These are phyloP conservation scores for Zapornia atra DNA, from an alignment of 2,113 vertebrate species.

Conservation along the genomic window DNA sequence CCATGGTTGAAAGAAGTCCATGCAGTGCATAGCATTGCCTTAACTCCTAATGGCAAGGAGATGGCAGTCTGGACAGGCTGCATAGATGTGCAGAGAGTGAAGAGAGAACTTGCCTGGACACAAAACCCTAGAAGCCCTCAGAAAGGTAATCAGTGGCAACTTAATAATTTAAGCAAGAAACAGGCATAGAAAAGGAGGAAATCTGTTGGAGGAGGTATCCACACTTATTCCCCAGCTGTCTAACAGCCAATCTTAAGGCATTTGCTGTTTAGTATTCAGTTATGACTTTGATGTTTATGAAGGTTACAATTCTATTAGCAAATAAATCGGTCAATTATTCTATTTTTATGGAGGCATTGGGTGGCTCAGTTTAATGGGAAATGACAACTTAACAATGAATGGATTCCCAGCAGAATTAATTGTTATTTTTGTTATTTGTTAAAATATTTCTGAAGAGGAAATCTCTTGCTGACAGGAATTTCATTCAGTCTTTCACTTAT, in stretches of 20 bases:
- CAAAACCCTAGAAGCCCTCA: background rate
- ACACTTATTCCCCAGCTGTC: background rate
- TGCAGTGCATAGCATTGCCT: background rate
- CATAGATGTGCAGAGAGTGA: background rate
- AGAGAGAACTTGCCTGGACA: background rate
- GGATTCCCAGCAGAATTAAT: background rate
- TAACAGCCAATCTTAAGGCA: background rate
- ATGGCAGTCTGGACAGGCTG: background rate
- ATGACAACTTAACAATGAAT: background rate
- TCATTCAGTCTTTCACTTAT: background rate
- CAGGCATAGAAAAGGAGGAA: background rate
- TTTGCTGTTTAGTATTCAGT: background rate
- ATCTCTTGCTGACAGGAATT: background rate
- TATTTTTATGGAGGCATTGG: background rate
- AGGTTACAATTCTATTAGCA: background rate
- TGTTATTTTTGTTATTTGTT: background rate
- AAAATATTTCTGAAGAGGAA: background rate
- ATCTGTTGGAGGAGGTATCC: background rate
- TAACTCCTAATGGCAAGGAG: background rate
- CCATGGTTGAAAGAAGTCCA: background rate
- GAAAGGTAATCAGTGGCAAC: background rate
- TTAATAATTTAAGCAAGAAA: background rate
- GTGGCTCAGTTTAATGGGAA: background rate
- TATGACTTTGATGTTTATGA: background rate
- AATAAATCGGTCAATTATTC: background rate